A percentile compares a stretch with the other conserved stretches of the same genome.
Evolutionary conservation across 2,888 invertebrate genomes (phyloP).

Genomic region (Protula sp.): DNA sequence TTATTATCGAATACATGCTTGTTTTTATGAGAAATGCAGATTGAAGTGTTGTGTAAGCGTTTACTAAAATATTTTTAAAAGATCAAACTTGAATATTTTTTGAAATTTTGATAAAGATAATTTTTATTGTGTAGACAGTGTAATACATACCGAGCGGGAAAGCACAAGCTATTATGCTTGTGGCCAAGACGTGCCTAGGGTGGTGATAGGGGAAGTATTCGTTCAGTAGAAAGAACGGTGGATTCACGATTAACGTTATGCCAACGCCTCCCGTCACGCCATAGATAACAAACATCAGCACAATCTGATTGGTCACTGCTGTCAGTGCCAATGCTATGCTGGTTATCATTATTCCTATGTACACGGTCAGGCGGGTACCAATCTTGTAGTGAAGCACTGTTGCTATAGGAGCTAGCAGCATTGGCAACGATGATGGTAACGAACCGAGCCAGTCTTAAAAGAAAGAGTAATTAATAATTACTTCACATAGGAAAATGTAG

Average conservation of each 20-base stretch:
- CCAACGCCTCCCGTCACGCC: conserved; percentile 22
- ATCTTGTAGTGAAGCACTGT: conserved; percentile 8
- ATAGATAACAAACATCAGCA: conserved; percentile 17
- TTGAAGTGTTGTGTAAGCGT: too few species aligned
- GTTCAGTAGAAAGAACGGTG: conserved; percentile 25
- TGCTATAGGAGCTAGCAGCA: conserved; percentile 16
- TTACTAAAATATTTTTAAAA: too few species aligned
- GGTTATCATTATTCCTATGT: conserved; percentile 11
- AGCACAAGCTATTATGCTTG: conserved; percentile 25
- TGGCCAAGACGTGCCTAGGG: conserved; percentile 23
- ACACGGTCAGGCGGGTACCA: conserved; percentile 11
- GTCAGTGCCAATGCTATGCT: conserved; percentile 8
- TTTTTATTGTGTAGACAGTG: too few species aligned
- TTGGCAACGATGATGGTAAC: conserved; percentile 12
- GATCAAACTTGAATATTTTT: too few species aligned
- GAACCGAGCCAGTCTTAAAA: conserved; percentile 14
- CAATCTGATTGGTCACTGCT: conserved; percentile 6
- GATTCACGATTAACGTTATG: conserved; percentile 20
- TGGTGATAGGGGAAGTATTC: conserved; percentile 24
- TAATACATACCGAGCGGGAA: conserved; percentile 23
- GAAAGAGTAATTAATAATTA: too few species aligned
- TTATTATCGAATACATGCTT: too few species aligned
- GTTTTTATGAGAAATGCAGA: too few species aligned
- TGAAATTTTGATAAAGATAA: too few species aligned
- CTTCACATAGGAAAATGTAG: too few species aligned